A percentile compares a stretch with the other conserved stretches of the same genome.
phyloP scores from a whole-genome alignment of 2,797 vertebrate species.

The Micropoecilia bifurca region DNA sequence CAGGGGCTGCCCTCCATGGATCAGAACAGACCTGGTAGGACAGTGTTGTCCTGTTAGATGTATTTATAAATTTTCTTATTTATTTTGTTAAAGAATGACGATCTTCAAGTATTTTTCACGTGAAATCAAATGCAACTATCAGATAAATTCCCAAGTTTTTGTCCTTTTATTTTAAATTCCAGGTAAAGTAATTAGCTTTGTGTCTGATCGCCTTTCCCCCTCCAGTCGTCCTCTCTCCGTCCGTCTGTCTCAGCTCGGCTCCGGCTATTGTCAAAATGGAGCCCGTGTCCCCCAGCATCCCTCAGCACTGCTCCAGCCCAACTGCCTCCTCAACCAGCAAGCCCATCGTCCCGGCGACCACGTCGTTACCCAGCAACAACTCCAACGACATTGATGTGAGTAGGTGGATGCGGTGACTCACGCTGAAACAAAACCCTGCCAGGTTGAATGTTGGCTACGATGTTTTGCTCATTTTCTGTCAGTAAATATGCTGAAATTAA shows the following conservation, averaged over 20 bases:
- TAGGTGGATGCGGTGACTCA: background rate
- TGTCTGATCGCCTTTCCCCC: background rate
- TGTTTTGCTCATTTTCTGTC: background rate
- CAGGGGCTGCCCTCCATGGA: conserved; percentile 80
- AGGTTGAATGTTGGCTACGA: background rate
- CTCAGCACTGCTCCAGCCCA: conserved; percentile 68
- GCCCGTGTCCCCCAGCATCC: conserved; percentile 77
- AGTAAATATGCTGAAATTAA: background rate
- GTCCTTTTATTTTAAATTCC: background rate
- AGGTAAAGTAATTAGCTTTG: background rate
- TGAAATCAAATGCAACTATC: background rate
- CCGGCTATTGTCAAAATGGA: conserved; percentile 85
- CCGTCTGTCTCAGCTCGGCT: conserved; percentile 79
- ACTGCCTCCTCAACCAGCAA: conserved; percentile 76
- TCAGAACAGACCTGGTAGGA: conserved; percentile 77
- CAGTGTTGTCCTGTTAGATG: rapidly evolving
- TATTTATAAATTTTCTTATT: background rate
- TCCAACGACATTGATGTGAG: conserved; percentile 85
- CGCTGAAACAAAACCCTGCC: background rate
- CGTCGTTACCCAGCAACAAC: conserved; percentile 68
- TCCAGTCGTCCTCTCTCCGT: conserved; percentile 81
- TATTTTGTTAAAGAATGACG: background rate
- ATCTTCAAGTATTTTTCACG: background rate
- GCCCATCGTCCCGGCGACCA: conserved; percentile 85
- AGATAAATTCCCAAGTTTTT: background rate